Evolutionary conservation across 2,888 invertebrate species (phyloP).

Genomic region (Cryptophagus acutangulus): DNA sequence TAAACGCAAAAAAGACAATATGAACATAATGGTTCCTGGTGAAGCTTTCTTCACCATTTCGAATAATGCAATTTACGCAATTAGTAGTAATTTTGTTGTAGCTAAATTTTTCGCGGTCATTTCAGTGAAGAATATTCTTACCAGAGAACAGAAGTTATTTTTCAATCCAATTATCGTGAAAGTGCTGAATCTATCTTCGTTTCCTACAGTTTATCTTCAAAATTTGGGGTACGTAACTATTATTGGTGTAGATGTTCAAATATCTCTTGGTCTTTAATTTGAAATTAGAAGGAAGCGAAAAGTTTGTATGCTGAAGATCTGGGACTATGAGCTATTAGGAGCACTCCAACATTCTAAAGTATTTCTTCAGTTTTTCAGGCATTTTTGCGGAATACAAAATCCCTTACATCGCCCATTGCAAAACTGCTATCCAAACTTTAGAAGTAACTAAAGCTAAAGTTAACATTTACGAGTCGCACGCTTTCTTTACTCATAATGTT

Average conservation of each 20-base stretch:
- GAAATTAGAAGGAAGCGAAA: no score
- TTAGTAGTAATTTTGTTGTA: conserved; percentile 12
- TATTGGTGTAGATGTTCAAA: no score
- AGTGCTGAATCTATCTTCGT: conserved; percentile 24
- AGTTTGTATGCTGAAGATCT: no score
- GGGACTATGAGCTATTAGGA: no score
- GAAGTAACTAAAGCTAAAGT: conserved; percentile 15
- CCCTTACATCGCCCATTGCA: conserved; percentile 24
- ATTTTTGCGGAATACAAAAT: conserved; percentile 22
- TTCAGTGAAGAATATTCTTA: conserved; percentile 23
- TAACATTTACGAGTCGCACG: conserved; percentile 27
- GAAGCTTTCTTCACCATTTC: conserved; percentile 31
- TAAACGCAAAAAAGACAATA: conserved; percentile 8
- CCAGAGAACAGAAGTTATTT: conserved; percentile 28
- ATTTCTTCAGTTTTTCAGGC: conserved; percentile 7
- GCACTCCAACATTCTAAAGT: no score
- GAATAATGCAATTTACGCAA: conserved; percentile 16
- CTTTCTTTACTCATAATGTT: conserved; percentile 23
- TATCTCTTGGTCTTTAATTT: no score
- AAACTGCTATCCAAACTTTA: conserved; percentile 22
- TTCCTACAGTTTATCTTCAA: conserved; percentile 26
- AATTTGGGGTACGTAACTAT: conserved; percentile 18
- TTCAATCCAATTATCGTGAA: conserved; percentile 32
- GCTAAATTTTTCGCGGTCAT: conserved; percentile 21
- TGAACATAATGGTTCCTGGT: conserved; percentile 22